Evolutionary conservation across 2,888 invertebrate species (phyloP).

Genomic region (Dicycla oo): DNA sequence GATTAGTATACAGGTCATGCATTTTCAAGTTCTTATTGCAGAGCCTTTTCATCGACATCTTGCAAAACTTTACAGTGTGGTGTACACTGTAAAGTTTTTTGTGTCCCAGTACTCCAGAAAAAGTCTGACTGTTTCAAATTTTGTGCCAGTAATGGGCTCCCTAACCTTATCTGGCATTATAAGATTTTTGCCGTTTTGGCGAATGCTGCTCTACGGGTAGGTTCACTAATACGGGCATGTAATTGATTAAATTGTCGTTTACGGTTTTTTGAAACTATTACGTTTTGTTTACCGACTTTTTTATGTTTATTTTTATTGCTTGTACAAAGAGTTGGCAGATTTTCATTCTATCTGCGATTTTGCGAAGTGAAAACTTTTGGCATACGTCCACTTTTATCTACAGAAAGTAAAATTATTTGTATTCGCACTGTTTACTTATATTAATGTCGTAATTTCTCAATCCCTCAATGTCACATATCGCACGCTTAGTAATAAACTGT

Average conservation of each 20-base stretch:
- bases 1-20: conserved; percentile 15
- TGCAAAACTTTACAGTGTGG: not conserved
- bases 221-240: not conserved
- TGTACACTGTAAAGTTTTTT: no score
- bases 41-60: not conserved
- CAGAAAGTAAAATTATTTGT: conserved; percentile 54
- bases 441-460: conserved; percentile 9
- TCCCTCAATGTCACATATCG: not conserved
- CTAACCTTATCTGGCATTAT: no score
- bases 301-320: conserved; percentile 35
- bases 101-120: not conserved
- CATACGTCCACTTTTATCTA: conserved; percentile 54
- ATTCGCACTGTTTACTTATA: conserved; percentile 2
- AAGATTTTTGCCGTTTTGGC: not conserved
- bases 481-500: no score
- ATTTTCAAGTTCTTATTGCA: not conserved
- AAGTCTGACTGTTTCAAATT: not conserved
- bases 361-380: conserved; percentile 55
- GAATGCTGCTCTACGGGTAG: not conserved
- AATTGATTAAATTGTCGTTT: conserved; percentile 5
- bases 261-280: conserved; percentile 3
- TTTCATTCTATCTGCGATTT: conserved; percentile 49
- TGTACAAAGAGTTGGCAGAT: conserved; percentile 39
- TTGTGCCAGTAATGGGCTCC: not conserved
- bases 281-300: conserved; percentile 9